Evolutionary conservation across 2,888 invertebrate genomes (phyloP), one percentile per base, ranked within the genome.

Genomic region (Meandrusa payeni): DNA sequence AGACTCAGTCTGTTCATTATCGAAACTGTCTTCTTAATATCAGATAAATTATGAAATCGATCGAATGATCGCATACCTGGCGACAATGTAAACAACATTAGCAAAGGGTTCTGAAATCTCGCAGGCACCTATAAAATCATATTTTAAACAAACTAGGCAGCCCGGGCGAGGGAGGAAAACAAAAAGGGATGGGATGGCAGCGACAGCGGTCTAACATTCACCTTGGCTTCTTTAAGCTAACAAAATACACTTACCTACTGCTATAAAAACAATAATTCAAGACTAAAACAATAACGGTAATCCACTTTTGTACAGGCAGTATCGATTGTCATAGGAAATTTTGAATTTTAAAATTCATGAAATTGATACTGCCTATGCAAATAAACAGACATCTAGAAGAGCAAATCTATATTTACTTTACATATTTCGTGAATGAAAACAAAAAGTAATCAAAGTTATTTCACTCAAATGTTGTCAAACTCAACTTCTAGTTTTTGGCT

Each of bases 41-140:
- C 53, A 70, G 74, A 76, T 67, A 59, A 80, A 80, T 73, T 73
- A 81, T 73, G 50, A 66, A 71, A 78, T n/a, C n/a, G n/a, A n/a
- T n/a, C n/a, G n/a, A n/a, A n/a, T n/a, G 77, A 79, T 81, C 71
- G 82, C 86, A 85, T 87, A 87, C 87, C 87, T 87, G 87, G 87
- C 87, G 87, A 87, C 87, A 86, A 87, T 87, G 87, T 87, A 87
- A 87, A 87, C 87, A 87, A 87, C 86, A 85, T 79, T 85, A 81
- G 86, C 59, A 81, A 85, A 85, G 81, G 85, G 79, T 76, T 79
- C 70, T 76, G 75, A 66, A 72, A 74, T 74, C 82, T 73, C 83
- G 78, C 87, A 87, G 86, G 86, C 86, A 86, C 87, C 87, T 87
- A 87, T n/a, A 71, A 76, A 86, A 86, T 82, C 69, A 85, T 83